Base-by-base conservation (phyloP, 2,888 invertebrate species). In the Neoitamus cyanurus region DNA sequence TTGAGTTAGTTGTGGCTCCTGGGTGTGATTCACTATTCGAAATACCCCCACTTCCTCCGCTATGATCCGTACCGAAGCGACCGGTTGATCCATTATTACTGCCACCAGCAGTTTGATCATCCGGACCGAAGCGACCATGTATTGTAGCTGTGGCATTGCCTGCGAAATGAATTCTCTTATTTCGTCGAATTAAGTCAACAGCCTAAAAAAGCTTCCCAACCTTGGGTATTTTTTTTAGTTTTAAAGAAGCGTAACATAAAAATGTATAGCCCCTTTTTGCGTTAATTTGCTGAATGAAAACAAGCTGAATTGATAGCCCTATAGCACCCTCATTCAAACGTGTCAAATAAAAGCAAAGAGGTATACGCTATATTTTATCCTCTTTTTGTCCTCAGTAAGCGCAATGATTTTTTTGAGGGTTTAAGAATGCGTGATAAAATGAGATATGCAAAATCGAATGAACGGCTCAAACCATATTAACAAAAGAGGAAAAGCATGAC, bases 71-170 rank as follows among this genome's bases (percentile, higher is more conserved):
- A 25, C 58, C 25, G 58, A 58, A 58, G 1, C 58, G 58, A 25
- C 58, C 58, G 7, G 42, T 25, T 42, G 37, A 7, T 11, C 11
- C 42, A 25, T 25, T 25, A 75, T 75, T 75, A 36, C 73, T 73
- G 15, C 42, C 42, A 2, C 75, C 75, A 31, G 30, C 78, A n/a
- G 4, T 31, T 15, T 31, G 48, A 58, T 48, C 78, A 2, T 78
- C 78, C 15, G 31, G 11, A 31, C 31, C 25, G 28, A 78, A 78
- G 9, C 78, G 78, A 78, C 48, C 31, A 58, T 78, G 75, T 42
- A 75, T 75, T 73, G 73, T 73, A 42, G 78, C 31, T 58, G 78
- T 80, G 9, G 78, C 58, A 34, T 80, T 80, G 31, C 78, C 78
- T 58, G 78, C n/a, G 20, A 46, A 25, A 46, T 31, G 36, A 37